These are phyloP conservation scores for Lycaon pictus DNA, from an alignment of 2,113 vertebrate genomes.

Conservation along the genomic window DNA sequence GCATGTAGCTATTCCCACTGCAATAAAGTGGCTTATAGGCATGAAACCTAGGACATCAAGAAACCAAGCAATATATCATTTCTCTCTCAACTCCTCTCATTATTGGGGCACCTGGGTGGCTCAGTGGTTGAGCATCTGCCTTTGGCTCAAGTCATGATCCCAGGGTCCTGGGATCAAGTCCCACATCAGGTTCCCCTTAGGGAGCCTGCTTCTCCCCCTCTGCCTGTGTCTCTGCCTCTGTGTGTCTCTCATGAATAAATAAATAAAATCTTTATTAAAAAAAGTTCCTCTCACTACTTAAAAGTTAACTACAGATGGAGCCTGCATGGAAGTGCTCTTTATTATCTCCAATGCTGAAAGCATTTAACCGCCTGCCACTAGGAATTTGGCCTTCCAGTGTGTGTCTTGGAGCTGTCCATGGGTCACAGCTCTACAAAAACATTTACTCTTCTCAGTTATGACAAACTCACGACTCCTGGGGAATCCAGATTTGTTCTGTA, in stretches of 20 bases:
- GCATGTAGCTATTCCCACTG: background rate
- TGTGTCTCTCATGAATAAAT: no score
- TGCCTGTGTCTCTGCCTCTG: no score
- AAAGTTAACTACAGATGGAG: background rate
- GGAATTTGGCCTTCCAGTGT: constrained; percentile 76
- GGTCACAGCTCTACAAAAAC: constrained; percentile 89
- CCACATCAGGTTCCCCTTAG: no score
- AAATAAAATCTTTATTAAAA: no score
- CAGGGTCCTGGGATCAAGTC: no score
- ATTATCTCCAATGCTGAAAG: background rate
- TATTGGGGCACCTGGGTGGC: no score
- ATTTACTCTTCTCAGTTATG: constrained; percentile 83
- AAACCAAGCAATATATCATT: background rate
- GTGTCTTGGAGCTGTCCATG: constrained; percentile 77
- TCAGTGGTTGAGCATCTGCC: no score
- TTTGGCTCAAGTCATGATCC: no score
- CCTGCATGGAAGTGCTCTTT: background rate
- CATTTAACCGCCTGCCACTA: background rate
- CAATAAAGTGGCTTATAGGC: background rate
- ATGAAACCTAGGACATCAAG: background rate
- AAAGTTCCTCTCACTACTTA: background rate
- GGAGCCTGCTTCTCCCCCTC: no score
- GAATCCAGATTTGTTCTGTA: constrained; percentile 79
- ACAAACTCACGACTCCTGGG: constrained; percentile 83
- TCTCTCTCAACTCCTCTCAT: background rate